Base-by-base conservation (phyloP, 2,797 vertebrate genomes). In the Aldrovandia affinis region DNA sequence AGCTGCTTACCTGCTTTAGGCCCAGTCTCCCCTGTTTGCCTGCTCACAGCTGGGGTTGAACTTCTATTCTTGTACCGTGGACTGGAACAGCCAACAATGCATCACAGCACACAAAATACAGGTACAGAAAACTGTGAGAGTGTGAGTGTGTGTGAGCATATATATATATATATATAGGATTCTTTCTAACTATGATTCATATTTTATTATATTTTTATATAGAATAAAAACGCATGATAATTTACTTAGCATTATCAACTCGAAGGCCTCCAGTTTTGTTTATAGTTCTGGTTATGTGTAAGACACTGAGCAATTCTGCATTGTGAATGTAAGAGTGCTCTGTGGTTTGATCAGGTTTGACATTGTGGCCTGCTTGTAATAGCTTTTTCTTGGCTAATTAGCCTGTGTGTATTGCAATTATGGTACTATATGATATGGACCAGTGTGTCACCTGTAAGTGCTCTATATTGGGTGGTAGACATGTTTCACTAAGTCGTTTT, bases 191-290 rank as follows among this genome's bases (percentile, higher is more conserved):
- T n/a, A 73, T 42, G 68, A 14, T 36, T 39, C 33, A 36, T 15
- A 73, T 73, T 36, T 73, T 14, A 39, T 73, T n/a, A 73, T 73
- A 30, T 73, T 73, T 65, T 73, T 73, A 42, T 47, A 47, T 25
- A 77, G 20, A 44, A 36, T 44, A 39, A 6, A 42, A 15, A 39
- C 9, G n/a, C 25, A 57, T 77, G 68, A 42, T 77, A 3, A 77
- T 47, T 77, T 77, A 0, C 25, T 47, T n/a, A 44, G 39, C 36
- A 42, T 15, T 75, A 8, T 8, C 10, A 6, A 63, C 10, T 63
- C n/a, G 6, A 63, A 63, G 25, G 59, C 59, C 59, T 63, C 59
- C 6, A 7, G 6, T n/a, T 63, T 63, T n/a, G 59, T 28, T 10
- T n/a, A 14, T n/a, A 28, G 15, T 10, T 57, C 55, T 63, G n/a